Percentiles rank a stretch among this genome's conserved stretches.
Conservation (phyloP, 92 coral and sea anemone species). For the Porites divaricata region DNA sequence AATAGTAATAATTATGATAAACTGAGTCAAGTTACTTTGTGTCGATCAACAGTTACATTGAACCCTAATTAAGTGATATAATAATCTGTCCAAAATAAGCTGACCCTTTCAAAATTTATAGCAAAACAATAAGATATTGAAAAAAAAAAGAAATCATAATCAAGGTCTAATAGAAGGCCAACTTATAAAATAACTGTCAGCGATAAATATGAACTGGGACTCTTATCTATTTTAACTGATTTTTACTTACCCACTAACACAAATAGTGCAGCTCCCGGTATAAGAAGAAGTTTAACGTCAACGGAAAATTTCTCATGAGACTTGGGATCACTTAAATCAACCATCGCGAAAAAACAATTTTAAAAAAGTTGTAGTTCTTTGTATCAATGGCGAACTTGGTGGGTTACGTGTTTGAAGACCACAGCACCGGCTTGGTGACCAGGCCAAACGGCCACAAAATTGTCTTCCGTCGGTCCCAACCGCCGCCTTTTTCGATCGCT, state of each 20-base stretch:
- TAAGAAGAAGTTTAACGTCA: conserved; percentile 86
- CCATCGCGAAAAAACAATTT: conserved; percentile 60
- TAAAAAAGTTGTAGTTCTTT: not conserved
- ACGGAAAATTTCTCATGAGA: conserved; percentile 90
- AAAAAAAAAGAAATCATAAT: too few relatives aligned
- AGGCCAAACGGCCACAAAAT: not conserved
- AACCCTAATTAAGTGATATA: too few relatives aligned
- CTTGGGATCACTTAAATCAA: conserved; percentile 76
- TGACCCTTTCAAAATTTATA: too few relatives aligned
- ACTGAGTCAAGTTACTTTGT: too few relatives aligned
- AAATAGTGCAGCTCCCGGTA: conserved; percentile 80
- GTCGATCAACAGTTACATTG: too few relatives aligned
- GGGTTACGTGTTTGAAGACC: conserved; percentile 1
- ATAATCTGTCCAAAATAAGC: too few relatives aligned
- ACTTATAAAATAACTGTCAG: too few relatives aligned
- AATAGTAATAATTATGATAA: too few relatives aligned
- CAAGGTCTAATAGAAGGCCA: too few relatives aligned
- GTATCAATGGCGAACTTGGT: not conserved
- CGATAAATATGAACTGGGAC: not conserved
- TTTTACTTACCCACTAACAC: conserved; percentile 79
- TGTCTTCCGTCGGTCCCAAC: not conserved
- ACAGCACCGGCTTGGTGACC: not conserved
- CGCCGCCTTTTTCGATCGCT: too few relatives aligned
- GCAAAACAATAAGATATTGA: too few relatives aligned
- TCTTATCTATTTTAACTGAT: not conserved